Evolutionary conservation across 1,140 invertebrate genomes (phyloP).

Genomic region (Diabrotica undecimpunctata): DNA sequence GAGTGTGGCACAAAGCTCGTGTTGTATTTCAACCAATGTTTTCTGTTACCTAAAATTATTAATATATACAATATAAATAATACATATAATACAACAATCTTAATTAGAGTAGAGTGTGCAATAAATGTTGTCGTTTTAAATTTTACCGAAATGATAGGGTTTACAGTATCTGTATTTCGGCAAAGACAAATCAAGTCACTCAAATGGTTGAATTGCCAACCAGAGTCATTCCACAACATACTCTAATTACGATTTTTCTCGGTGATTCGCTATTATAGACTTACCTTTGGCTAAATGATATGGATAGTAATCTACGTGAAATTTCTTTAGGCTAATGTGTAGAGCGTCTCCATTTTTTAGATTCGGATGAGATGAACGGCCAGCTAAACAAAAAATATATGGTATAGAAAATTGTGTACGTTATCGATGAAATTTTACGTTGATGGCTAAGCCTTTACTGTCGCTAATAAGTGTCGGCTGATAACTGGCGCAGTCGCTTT

Average conservation of each 20-base stretch:
- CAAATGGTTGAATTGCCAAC: too few relatives aligned
- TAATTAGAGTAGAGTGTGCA: too few relatives aligned
- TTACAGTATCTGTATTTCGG: too few relatives aligned
- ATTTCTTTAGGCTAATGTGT: conserved; percentile 83
- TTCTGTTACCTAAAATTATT: conserved; percentile 53
- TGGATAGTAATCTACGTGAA: conserved; percentile 95
- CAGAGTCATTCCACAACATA: background rate
- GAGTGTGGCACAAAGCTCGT: conserved; percentile 64
- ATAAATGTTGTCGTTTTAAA: too few relatives aligned
- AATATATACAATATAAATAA: background rate
- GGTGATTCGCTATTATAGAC: background rate
- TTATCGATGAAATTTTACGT: background rate
- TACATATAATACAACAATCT: too few relatives aligned
- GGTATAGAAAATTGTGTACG: conserved; percentile 2
- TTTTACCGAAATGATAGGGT: too few relatives aligned
- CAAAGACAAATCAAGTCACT: too few relatives aligned
- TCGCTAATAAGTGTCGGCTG: too few relatives aligned
- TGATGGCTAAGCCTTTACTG: too few relatives aligned
- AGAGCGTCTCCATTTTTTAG: conserved; percentile 88
- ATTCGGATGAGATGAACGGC: conserved; percentile 77
- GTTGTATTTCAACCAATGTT: conserved; percentile 79
- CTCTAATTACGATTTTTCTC: background rate
- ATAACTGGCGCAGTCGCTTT: too few relatives aligned
- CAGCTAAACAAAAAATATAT: conserved; percentile 56
- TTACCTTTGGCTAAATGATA: conserved; percentile 80